Evolutionary conservation across 2,797 vertebrate species (phyloP).

Genomic region (Hoplostethus atlanticus): DNA sequence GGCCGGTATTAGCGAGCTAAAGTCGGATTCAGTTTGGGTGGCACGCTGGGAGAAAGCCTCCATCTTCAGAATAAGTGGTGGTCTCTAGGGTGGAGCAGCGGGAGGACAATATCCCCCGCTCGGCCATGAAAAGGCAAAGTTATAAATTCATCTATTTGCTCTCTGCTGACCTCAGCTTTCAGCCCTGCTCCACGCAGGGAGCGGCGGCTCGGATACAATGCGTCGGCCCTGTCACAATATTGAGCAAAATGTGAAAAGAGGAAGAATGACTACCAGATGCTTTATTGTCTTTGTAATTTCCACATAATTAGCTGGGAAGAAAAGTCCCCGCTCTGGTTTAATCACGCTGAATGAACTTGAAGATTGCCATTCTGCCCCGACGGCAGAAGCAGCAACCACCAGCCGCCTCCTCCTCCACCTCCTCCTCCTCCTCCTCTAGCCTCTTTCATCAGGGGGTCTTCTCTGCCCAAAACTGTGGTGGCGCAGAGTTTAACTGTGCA

Average conservation of each 20-base stretch:
- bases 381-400: constrained; percentile 43
- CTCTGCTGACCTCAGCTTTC: constrained; percentile 94
- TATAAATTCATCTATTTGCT: constrained; percentile 99
- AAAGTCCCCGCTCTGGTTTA: constrained; percentile 92
- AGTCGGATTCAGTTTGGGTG: constrained; percentile 87
- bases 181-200: constrained; percentile 85
- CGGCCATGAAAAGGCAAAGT: constrained; percentile 90
- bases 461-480: constrained; percentile 87
- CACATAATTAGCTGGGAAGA: constrained; percentile 99
- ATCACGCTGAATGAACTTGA: constrained; percentile 98
- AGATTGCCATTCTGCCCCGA: constrained; percentile 87
- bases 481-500: constrained; percentile 96
- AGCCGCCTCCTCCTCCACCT: background rate
- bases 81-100: constrained; percentile 86
- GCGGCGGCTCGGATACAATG: constrained; percentile 93
- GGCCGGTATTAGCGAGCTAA: constrained; percentile 52
- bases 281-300: constrained; percentile 98
- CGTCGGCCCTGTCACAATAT: constrained; percentile 96
- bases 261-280: constrained; percentile 98
- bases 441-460: constrained; percentile 36
- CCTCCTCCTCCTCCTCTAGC: background rate
- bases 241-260: constrained; percentile 91
- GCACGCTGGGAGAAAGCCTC: constrained; percentile 68
- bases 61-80: constrained; percentile 87
- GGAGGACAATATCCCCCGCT: constrained; percentile 87